Evolutionary conservation across 2,797 vertebrate species (phyloP), one percentile per base, ranked within the genome.

Genomic region (Taeniopygia guttata): DNA sequence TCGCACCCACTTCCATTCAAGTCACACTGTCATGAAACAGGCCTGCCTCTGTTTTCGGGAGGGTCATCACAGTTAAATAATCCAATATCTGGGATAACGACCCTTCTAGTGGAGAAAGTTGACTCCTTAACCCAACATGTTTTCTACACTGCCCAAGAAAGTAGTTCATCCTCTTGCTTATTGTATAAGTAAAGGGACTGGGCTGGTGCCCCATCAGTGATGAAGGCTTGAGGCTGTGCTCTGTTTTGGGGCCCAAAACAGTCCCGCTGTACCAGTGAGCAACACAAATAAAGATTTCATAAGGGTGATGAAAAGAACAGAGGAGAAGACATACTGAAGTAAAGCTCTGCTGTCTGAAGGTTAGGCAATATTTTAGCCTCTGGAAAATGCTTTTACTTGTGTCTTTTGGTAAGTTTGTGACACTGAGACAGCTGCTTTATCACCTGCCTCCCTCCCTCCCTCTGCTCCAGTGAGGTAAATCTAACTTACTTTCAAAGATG

Each of bases 1-100:
- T 42, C 0, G 0, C 43, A 46, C 5, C 5, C 10, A 10, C 32
- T 51, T 84, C 27, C 16, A 66, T 23, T 13, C 3, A 5, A 80
- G 26, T 10, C 48, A 46, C 3, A 6, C 13, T 46, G 11, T 32
- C 36, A 59, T 22, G 30, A 80, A 30, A 55, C 5, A n/a, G 16
- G 26, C 49, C 19, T 75, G 5, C 20, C 68, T 67, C 79, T 51
- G 7, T 16, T 26, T 76, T 4, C 8, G n/a, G 32, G 22, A 72
- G 7, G 5, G 20, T 42, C 5, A 26, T 29, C 1, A 0, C 29
- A 32, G 8, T 30, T 34, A 40, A 54, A 58, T 21, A 42, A 51
- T 0, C 2, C 34, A 46, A 5, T 40, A 21, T 4, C 13, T 52
- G 34, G n/a, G 26, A 62, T 16, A 30, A 6, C 48, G 18, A 21